Percentiles rank a stretch among this genome's conserved stretches.
These are phyloP conservation scores for Nomada ruficornis DNA, from an alignment of 2,888 invertebrate genomes.

Conservation along the genomic window DNA sequence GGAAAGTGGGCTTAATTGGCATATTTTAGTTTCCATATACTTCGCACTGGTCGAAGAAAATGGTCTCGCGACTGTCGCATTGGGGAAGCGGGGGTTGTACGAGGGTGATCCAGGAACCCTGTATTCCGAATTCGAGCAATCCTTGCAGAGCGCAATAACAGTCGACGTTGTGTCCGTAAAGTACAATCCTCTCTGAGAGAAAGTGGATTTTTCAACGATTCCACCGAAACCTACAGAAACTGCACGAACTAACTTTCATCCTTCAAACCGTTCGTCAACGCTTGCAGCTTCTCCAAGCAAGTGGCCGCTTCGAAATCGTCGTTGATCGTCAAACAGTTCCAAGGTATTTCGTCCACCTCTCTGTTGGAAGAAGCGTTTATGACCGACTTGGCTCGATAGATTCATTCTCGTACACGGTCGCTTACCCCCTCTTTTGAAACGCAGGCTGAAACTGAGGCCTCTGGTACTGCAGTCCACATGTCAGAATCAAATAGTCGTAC, in stretches of 20 bases:
- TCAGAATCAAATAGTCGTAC: conserved; percentile 81
- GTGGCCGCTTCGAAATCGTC: conserved; percentile 85
- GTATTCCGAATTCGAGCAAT: conserved; percentile 87
- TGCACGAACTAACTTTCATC: conserved; percentile 60
- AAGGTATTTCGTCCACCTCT: conserved; percentile 83
- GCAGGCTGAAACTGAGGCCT: conserved; percentile 62
- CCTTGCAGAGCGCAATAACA: conserved; percentile 88
- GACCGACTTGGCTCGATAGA: not conserved
- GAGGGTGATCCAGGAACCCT: conserved; percentile 86
- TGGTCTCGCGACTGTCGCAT: conserved; percentile 69
- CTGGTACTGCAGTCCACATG: conserved; percentile 78
- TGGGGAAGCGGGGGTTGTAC: conserved; percentile 85
- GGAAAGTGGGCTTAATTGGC: no score
- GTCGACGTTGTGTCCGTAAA: conserved; percentile 89
- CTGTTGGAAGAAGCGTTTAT: not conserved
- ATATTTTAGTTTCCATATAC: conserved; percentile 71
- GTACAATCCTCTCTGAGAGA: conserved; percentile 84
- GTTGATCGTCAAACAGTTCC: conserved; percentile 88
- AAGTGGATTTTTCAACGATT: not conserved
- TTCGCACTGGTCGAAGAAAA: conserved; percentile 82
- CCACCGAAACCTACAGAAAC: not conserved
- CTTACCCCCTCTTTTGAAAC: conserved; percentile 29
- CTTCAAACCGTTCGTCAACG: conserved; percentile 64
- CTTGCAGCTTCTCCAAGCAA: conserved; percentile 74
- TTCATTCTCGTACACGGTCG: conserved; percentile 56